Evolutionary conservation across 64 coral and sea anemone species (phyloP).

Genomic region (Montipora sp.): DNA sequence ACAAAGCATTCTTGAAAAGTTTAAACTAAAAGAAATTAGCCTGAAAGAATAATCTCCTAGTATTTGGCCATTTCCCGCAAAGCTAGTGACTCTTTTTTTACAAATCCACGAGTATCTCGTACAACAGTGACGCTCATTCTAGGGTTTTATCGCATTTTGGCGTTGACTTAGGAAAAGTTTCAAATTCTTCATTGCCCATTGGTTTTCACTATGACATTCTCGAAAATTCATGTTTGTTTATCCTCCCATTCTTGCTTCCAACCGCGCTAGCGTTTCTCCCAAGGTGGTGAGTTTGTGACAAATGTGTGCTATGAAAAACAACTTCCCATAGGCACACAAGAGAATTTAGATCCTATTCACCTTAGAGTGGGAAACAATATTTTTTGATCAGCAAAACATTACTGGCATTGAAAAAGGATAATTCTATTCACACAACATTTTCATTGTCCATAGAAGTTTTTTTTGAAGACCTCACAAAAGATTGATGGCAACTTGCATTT

Average conservation of each 20-base stretch:
- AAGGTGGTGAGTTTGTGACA: not conserved
- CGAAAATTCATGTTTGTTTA: not conserved
- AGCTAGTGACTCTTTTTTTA: too few relatives aligned
- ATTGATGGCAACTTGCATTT: not conserved
- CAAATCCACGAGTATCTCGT: not conserved
- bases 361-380: not conserved
- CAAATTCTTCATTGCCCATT: slow-evolving; percentile 1
- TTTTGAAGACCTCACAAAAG: not conserved
- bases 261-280: not conserved
- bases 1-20: not conserved
- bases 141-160: not conserved
- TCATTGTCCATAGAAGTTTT: too few relatives aligned
- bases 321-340: not conserved
- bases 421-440: too few relatives aligned
- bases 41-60: too few relatives aligned
- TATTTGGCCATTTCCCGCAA: too few relatives aligned
- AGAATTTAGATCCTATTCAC: not conserved
- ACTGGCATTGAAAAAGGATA: too few relatives aligned
- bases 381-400: not conserved
- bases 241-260: not conserved
- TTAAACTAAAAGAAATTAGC: too few relatives aligned
- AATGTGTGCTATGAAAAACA: not conserved
- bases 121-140: not conserved
- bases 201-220: not conserved
- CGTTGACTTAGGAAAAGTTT: not conserved